Evolutionary conservation across 1,140 invertebrate species (phyloP), one percentile per base, ranked within the genome.

Genomic region (Bombyx mori): DNA sequence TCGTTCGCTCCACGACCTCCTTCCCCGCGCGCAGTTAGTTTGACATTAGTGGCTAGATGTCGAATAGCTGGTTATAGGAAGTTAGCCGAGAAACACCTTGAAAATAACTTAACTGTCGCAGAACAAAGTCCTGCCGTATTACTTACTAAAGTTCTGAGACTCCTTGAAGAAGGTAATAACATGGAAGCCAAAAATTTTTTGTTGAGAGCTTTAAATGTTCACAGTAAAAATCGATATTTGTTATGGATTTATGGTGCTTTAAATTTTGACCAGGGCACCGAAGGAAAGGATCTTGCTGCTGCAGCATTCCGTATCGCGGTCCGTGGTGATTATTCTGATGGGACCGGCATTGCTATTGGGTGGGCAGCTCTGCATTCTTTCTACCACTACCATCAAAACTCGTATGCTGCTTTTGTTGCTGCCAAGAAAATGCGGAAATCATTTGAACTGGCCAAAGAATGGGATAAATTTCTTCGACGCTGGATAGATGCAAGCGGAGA

Each of bases 281-380:
- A 76, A 47, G 58, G 56, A 44, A 54, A 53, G 45, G 68, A 75
- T 54, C 57, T 54, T 50, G 76, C 81, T 10, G 56, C 61, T 22
- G 82, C 81, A 43, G 82, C 82, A 42, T 77, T 87, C 59, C 68
- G 71, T 35, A 74, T 87, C 50, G 76, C 84, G 18, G 70, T 80
- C 6, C 82, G 78, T 58, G 75, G 77, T 9, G 76, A 82, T 57
- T 65, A 55, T 12, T 79, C 78, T 35, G 79, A 85, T 56, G 81
- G 82, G 12, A 75, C 71, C 6, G 69, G 71, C 3, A 77, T 71
- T 62, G 72, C 77, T 1, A 80, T 86, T 42, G 82, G 75, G 5
- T 86, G 79, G 77, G 84, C 81, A 12, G 81, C 79, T 6, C 57
- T 87, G 18, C 84, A 87, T 62, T 61, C 74, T n/a, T 60, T 82